phyloP scores from a whole-genome alignment of 2,888 invertebrate genomes.

The Diaprepes abbreviatus region DNA sequence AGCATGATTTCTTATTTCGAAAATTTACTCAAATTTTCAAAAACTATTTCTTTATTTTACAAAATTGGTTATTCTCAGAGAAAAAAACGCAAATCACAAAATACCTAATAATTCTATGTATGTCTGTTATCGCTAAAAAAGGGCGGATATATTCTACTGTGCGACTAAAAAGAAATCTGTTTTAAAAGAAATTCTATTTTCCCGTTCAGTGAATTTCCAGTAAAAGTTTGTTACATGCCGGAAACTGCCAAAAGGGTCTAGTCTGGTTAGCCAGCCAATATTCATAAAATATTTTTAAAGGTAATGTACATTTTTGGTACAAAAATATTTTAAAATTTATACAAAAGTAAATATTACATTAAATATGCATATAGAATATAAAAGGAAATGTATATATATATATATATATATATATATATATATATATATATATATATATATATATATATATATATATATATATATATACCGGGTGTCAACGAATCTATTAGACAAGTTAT shows the following conservation, averaged over 20 bases:
- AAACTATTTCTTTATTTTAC: too few relatives aligned
- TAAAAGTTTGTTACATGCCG: slow-evolving; percentile 1
- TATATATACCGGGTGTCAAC: background rate
- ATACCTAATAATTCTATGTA: background rate
- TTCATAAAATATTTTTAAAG: background rate
- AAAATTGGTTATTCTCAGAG: too few relatives aligned
- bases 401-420: too few relatives aligned
- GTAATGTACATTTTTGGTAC: background rate
- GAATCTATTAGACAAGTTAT: too few relatives aligned
- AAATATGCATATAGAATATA: too few relatives aligned
- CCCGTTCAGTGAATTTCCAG: slow-evolving; percentile 15
- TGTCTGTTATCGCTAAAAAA: background rate
- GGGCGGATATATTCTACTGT: background rate
- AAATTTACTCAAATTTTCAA: too few relatives aligned
- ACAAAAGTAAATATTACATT: too few relatives aligned
- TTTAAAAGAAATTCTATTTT: slow-evolving; percentile 23
- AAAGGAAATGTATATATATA: too few relatives aligned
- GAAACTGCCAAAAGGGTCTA: background rate
- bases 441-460: too few relatives aligned
- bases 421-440: too few relatives aligned
- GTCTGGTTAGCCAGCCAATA: slow-evolving; percentile 6
- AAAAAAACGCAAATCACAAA: background rate
- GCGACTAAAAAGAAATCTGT: slow-evolving; percentile 2
- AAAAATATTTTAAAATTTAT: background rate
- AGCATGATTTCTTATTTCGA: too few relatives aligned